Conservation (phyloP, 2,888 invertebrate species). For the Athalia circularis region DNA sequence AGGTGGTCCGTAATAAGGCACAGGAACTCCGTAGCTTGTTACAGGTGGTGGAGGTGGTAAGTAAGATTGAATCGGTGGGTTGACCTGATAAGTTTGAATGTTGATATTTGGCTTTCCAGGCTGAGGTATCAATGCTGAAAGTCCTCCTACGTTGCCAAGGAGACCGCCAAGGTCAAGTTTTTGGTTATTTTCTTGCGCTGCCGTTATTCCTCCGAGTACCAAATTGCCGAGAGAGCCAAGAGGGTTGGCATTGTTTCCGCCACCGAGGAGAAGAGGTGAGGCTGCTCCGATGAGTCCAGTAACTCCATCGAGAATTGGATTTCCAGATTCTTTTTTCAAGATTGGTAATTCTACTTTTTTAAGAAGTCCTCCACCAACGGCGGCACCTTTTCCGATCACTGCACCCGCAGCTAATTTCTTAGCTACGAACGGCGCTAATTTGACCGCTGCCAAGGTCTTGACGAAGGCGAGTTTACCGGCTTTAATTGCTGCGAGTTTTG, state of each 20-base stretch:
- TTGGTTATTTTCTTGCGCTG: slow-evolving; percentile 69
- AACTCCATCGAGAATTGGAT: slow-evolving; percentile 12
- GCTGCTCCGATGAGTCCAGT: not conserved
- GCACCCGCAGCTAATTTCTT: slow-evolving; percentile 26
- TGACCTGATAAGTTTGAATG: slow-evolving; percentile 43
- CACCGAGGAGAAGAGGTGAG: slow-evolving; percentile 3
- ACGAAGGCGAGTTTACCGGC: slow-evolving; percentile 43
- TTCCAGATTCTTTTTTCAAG: not conserved
- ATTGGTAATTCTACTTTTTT: not conserved
- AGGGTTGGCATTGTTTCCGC: slow-evolving; percentile 15
- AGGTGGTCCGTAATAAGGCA: slow-evolving; percentile 46
- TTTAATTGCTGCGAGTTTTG: slow-evolving; percentile 49
- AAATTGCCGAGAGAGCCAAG: slow-evolving; percentile 8
- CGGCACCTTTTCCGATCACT: not conserved
- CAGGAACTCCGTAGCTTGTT: slow-evolving; percentile 50
- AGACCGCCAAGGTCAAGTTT: slow-evolving; percentile 55
- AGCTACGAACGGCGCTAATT: slow-evolving; percentile 38
- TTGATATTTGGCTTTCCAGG: slow-evolving; percentile 4
- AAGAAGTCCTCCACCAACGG: not conserved
- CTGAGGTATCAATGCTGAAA: slow-evolving; percentile 32
- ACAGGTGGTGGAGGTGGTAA: not conserved
- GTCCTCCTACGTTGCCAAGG: slow-evolving; percentile 20
- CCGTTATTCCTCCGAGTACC: slow-evolving; percentile 56
- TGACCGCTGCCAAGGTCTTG: slow-evolving; percentile 40
- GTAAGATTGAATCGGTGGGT: not conserved